Conservation (phyloP, 64 coral and sea anemone genomes). For the Catalaphyllia jardinei region DNA sequence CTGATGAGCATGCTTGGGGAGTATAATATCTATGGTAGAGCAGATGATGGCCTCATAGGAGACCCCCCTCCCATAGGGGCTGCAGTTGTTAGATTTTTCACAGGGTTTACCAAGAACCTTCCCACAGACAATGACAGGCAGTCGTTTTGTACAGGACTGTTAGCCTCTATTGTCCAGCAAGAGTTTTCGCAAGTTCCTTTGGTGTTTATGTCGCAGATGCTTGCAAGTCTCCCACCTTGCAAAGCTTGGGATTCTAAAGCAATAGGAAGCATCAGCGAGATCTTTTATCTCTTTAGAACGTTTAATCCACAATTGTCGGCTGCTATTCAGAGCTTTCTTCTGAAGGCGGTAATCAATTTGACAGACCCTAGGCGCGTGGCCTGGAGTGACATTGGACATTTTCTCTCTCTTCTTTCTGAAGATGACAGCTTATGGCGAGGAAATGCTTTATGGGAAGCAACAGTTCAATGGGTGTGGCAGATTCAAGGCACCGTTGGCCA, state of each 20-base stretch:
- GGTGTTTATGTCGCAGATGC: conserved; percentile 62
- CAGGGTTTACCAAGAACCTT: conserved; percentile 19
- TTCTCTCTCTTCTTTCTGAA: conserved; percentile 34
- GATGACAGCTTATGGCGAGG: conserved; percentile 62
- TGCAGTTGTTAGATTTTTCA: conserved; percentile 55
- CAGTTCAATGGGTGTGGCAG: conserved; percentile 60
- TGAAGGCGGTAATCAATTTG: conserved; percentile 63
- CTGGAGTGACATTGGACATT: conserved; percentile 47
- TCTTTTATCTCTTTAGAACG: conserved; percentile 51
- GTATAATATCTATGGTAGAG: conserved; percentile 61
- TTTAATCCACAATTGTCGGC: conserved; percentile 42
- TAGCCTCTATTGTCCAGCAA: conserved; percentile 34
- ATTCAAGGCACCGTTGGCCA: background rate
- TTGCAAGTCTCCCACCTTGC: conserved; percentile 56
- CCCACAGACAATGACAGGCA: conserved; percentile 18
- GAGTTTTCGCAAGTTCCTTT: conserved; percentile 73
- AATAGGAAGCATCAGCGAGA: conserved; percentile 48
- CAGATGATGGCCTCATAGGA: conserved; percentile 49
- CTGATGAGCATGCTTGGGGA: conserved; percentile 74
- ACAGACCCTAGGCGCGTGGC: conserved; percentile 35
- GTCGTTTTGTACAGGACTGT: conserved; percentile 50
- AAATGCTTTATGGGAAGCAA: conserved; percentile 57
- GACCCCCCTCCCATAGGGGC: conserved; percentile 58
- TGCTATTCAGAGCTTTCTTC: conserved; percentile 66
- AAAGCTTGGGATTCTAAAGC: conserved; percentile 32